Percentiles rank a stretch among this genome's conserved stretches.
Evolutionary conservation across 2,113 vertebrate genomes (phyloP).

Genomic region (Empidonax alnorum): DNA sequence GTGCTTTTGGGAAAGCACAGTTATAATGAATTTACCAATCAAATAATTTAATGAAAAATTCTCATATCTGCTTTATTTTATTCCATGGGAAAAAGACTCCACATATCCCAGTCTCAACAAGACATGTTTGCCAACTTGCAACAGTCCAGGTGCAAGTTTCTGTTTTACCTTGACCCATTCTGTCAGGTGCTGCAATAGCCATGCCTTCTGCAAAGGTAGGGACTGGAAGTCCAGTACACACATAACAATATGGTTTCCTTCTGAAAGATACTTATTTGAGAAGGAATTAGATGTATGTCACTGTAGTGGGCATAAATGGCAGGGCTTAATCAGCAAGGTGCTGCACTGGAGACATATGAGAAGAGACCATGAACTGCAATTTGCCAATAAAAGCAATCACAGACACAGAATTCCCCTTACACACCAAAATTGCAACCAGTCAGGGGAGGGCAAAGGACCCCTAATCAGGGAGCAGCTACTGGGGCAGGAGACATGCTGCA

Average conservation of each 20-base stretch:
- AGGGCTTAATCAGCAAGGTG: background rate
- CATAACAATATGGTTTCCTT: background rate
- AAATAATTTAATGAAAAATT: background rate
- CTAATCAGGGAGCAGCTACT: background rate
- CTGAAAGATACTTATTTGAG: background rate
- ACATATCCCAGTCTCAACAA: background rate
- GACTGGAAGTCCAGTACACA: background rate
- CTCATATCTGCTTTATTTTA: background rate
- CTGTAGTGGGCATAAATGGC: background rate
- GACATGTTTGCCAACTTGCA: background rate
- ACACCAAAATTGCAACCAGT: background rate
- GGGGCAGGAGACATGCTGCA: background rate
- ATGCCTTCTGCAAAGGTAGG: background rate
- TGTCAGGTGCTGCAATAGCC: background rate
- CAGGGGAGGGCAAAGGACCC: background rate
- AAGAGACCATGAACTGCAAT: background rate
- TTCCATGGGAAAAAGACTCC: background rate
- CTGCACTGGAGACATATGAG: fast-evolving
- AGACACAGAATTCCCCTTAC: background rate
- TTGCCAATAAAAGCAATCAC: background rate
- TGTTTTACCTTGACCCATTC: background rate
- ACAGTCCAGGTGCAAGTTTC: background rate
- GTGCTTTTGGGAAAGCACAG: background rate
- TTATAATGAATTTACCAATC: background rate
- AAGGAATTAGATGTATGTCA: background rate